Base-by-base conservation (phyloP, 2,113 vertebrate species). In the Lynx canadensis region DNA sequence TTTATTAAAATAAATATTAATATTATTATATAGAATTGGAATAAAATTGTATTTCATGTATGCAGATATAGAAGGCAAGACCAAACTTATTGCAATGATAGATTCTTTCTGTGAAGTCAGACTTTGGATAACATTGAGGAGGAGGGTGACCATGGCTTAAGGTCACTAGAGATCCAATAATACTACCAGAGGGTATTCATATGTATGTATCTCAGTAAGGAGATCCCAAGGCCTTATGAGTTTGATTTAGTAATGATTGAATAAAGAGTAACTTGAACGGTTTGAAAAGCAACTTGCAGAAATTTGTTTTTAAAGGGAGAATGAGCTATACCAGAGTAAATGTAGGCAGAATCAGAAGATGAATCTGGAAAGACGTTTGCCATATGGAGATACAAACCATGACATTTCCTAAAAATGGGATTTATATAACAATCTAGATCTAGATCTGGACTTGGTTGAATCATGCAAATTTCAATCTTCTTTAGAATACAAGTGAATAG, bases 341-440 rank as follows among this genome's bases (percentile, higher is more conserved):
- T 93, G 78, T 95, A 95, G 57, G 48, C 57, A 93, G 33, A 27
- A 85, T 94, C 23, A 93, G 45, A 93, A 97, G 18, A 91, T 85
- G 71, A 82, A 45, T 71, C 71, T 87, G 21, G 73, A 83, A 96
- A 89, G 45, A 84, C 52, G 6, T 41, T 93, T 96, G 31, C 82
- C 63, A 92, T 92, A 81, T 89, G 89, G 63, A 89, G 27, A 89
- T n/a, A 48, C 52, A 95, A 93, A 55, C 10, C 23, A 93, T 94
- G 76, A 93, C 90, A 94, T 95, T 94, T 89, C 31, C 78, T 91
- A 80, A 95, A 96, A 95, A 60, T 15, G 15, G 27, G 55, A 95
- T 94, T 92, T 71, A 90, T 82, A 63, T 91, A 91, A 18, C 38
- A 85, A 41, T 96, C 74, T 84, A 92, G 50, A 91, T 55, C 41